phyloP scores from a whole-genome alignment of 2,113 vertebrate genomes.

The Myotis davidii region DNA sequence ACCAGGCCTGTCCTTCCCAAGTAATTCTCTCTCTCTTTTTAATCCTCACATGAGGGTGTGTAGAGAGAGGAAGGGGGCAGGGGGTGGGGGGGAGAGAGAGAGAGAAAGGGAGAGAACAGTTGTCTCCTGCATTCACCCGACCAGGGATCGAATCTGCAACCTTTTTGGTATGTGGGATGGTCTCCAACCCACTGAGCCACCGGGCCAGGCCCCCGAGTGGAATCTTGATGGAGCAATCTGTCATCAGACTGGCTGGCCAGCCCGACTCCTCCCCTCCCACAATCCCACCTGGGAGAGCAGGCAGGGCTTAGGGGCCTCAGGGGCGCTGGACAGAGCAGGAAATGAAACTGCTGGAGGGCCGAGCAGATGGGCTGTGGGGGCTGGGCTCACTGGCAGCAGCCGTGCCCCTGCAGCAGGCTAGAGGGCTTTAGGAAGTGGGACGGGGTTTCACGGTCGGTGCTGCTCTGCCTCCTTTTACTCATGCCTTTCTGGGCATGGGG shows the following conservation, averaged over 20 bases:
- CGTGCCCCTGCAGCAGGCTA: not conserved
- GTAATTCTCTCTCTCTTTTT: not conserved
- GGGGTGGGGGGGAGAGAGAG: no score
- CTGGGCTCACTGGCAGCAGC: not conserved
- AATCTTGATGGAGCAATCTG: not conserved
- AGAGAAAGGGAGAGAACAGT: not conserved
- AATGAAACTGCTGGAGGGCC: not conserved
- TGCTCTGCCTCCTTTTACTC: not conserved
- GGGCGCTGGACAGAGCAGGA: not conserved
- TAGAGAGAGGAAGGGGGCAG: not conserved
- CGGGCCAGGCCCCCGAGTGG: not conserved
- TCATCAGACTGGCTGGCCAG: not conserved
- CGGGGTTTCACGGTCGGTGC: not conserved
- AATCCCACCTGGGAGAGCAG: not conserved
- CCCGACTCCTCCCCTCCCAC: not conserved
- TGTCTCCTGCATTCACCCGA: not conserved
- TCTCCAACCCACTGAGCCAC: not conserved
- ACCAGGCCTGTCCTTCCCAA: not conserved
- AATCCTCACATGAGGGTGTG: not conserved
- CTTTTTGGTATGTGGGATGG: not conserved
- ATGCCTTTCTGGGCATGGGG: not conserved
- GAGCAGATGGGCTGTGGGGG: not conserved
- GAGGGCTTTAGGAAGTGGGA: not conserved
- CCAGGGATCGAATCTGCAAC: not conserved
- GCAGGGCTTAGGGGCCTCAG: not conserved